Conservation (phyloP, 1,140 invertebrate species). For the Penaeus japonicus region DNA sequence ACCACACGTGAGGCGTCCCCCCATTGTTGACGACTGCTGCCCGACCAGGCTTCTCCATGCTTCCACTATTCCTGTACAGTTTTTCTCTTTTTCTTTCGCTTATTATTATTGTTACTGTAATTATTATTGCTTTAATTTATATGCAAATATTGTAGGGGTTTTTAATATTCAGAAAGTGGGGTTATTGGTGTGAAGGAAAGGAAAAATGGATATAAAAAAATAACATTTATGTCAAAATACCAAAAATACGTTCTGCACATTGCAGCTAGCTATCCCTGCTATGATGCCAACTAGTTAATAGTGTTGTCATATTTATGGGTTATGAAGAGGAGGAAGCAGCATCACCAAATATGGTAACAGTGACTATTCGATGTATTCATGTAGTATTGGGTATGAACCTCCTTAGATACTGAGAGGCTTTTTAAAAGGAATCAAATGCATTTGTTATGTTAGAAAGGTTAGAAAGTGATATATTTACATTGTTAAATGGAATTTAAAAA, state of each 20-base stretch:
- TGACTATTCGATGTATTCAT: neutral
- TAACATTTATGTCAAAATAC: constrained; percentile 50
- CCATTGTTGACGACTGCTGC: constrained; percentile 47
- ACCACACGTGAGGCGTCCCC: constrained; percentile 42
- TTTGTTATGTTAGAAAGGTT: neutral
- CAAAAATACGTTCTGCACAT: constrained; percentile 49
- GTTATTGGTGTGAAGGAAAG: constrained; percentile 54
- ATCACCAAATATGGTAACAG: constrained; percentile 30
- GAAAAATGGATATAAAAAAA: constrained; percentile 48
- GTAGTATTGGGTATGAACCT: neutral
- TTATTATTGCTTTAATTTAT: constrained; percentile 57
- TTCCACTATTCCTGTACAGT: constrained; percentile 56
- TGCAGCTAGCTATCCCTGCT: constrained; percentile 52
- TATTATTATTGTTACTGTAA: constrained; percentile 53
- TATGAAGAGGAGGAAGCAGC: constrained; percentile 10
- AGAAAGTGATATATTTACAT: no score
- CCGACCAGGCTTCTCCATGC: constrained; percentile 53
- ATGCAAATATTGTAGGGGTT: constrained; percentile 54
- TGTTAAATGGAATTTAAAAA: no score
- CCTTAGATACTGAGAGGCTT: no score
- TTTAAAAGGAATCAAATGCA: neutral
- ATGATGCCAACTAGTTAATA: constrained; percentile 49
- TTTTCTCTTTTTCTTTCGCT: constrained; percentile 35
- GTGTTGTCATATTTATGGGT: constrained; percentile 43
- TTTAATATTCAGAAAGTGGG: constrained; percentile 53